Base-by-base conservation (phyloP, 2,113 vertebrate species). In the Crotalus horridus region DNA sequence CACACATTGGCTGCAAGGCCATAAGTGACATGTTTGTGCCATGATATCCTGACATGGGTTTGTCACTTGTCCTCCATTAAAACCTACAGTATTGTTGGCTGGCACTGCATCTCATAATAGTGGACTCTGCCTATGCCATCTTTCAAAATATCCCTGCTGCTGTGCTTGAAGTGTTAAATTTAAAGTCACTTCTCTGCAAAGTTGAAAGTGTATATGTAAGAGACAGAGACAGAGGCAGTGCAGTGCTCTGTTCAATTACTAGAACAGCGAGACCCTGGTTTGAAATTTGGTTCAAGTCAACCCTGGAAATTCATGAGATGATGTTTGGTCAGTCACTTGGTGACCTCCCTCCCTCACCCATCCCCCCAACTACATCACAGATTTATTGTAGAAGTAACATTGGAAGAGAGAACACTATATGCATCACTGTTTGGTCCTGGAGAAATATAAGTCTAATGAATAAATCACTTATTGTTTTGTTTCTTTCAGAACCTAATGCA, bases 401-500 rank as follows among this genome's bases (percentile, higher is more conserved):
- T 81, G 74, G 74, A 43, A 21, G 33, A 39, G 33, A 81, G 74
- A 81, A 39, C 39, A 17, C 74, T 43, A 43, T 81, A 21, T 43
- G 7, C 33, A 81, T 43, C 74, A 81, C 17, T 0, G 69, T 81
- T 81, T 81, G 74, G 7, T 9, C 33, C 33, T 81, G 33, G 33
- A 81, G 33, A 21, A 9, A 81, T 81, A 81, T 43, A 7, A 43
- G 4, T 39, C 33, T 81, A 81, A 81, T 81, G 74, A 43, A 81
- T 81, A 43, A 81, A 81, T 43, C 51, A 21, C 39, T 64, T 55
- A 92, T 11, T 39, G n/a, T 17, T 94, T 21, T 95, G 3, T 96
- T 95, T 96, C 6, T 94, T 92, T 29, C 97, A 99, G 99, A 98
- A 94, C 98, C 98, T 93, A 98, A 97, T 24, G 97, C 98, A 0